phyloP scores from a whole-genome alignment of 1,140 invertebrate genomes.

The Hyles euphorbiae region DNA sequence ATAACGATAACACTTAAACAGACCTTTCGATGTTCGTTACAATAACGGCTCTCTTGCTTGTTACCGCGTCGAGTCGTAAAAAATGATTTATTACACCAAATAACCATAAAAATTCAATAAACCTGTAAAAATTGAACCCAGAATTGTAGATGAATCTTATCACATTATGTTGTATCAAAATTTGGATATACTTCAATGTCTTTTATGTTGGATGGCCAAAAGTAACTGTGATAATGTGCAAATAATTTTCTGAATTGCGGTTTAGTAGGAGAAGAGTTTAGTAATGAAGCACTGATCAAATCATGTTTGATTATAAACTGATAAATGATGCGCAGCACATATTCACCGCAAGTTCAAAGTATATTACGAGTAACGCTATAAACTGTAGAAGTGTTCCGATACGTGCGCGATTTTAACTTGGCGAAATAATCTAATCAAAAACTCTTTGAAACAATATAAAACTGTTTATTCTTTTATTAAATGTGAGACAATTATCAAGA shows the following conservation, averaged over 20 bases:
- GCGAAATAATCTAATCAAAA: conserved; percentile 40
- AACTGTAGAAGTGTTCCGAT: conserved; percentile 14
- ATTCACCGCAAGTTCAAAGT: too few species aligned
- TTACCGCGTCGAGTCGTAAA: conserved; percentile 26
- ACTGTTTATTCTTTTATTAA: conserved; percentile 14
- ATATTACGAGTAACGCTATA: not conserved
- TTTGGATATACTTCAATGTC: too few species aligned
- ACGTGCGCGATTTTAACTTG: conserved; percentile 31
- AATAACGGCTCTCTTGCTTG: conserved; percentile 15
- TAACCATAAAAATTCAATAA: conserved; percentile 44
- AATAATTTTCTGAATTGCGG: too few species aligned
- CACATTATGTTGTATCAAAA: too few species aligned
- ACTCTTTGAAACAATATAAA: conserved; percentile 26
- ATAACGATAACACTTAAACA: conserved; percentile 11
- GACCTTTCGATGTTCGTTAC: conserved; percentile 7
- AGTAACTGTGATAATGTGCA: too few species aligned
- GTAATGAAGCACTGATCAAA: too few species aligned
- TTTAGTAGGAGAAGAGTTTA: too few species aligned
- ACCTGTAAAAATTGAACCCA: conserved; percentile 11
- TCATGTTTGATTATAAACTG: too few species aligned
- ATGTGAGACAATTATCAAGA: conserved; percentile 1
- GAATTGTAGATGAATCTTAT: not conserved
- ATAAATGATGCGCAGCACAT: too few species aligned
- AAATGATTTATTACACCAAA: conserved; percentile 28
- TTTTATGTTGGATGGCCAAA: too few species aligned